Conservation (phyloP, 2,113 vertebrate species). For the Bombycilla garrulus region DNA sequence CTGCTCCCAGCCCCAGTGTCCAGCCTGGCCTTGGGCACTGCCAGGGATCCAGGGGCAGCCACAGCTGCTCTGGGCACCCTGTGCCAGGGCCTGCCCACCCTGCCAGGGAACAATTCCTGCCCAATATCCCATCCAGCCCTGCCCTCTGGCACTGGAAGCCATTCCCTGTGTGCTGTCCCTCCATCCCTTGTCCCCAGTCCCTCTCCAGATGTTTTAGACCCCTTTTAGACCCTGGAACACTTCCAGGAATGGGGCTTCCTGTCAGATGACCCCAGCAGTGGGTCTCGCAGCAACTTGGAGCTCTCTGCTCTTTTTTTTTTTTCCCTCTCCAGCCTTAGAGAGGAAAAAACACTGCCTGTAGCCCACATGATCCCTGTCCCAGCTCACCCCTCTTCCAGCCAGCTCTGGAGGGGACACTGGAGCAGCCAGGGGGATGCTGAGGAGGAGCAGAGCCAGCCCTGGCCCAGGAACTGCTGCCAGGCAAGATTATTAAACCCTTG, state of each 20-base stretch:
- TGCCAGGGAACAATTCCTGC: not conserved
- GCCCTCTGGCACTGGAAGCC: not conserved
- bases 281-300: not conserved
- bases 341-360: rapidly evolving
- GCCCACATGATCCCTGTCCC: not conserved
- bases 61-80: not conserved
- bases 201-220: not conserved
- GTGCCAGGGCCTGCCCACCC: not conserved
- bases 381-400: not conserved
- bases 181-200: not conserved
- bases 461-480: not conserved
- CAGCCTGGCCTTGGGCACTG: not conserved
- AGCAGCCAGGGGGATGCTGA: not conserved
- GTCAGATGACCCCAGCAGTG: not conserved
- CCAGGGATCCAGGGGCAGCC: not conserved
- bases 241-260: not conserved
- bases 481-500: not conserved
- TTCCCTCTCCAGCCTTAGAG: not conserved
- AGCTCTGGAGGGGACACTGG: not conserved
- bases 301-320: not conserved
- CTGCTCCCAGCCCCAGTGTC: not conserved
- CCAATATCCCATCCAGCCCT: not conserved
- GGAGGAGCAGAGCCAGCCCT: not conserved
- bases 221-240: not conserved
- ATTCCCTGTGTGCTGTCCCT: not conserved